A percentile compares a stretch with the other conserved stretches of the same genome.
phyloP scores from a whole-genome alignment of 2,888 invertebrate genomes.

The Hyalella azteca region DNA sequence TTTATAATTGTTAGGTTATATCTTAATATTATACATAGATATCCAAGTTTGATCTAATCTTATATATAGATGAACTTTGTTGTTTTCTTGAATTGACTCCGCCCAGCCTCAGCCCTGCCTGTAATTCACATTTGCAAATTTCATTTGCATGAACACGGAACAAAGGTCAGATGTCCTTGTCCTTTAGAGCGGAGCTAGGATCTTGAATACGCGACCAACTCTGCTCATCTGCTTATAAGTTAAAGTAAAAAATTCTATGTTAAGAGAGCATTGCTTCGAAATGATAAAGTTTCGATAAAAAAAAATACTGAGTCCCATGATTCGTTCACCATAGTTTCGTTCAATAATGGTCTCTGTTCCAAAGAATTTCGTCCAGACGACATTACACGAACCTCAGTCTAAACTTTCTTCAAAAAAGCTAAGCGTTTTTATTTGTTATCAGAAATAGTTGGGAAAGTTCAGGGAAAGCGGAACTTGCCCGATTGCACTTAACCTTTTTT shows the following conservation, averaged over 20 bases:
- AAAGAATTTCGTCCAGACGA: not conserved
- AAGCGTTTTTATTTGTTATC: conserved; percentile 13
- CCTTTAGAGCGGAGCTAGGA: too few species aligned
- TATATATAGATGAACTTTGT: too few species aligned
- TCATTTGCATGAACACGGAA: too few species aligned
- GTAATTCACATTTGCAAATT: too few species aligned
- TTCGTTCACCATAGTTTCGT: not conserved
- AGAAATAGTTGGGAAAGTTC: not conserved
- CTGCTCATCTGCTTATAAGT: conserved; percentile 21
- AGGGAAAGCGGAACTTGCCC: conserved; percentile 9
- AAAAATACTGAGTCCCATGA: not conserved
- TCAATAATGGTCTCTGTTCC: conserved; percentile 13
- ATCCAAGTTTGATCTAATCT: too few species aligned
- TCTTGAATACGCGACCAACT: not conserved
- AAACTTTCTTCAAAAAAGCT: conserved; percentile 7
- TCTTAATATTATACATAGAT: too few species aligned
- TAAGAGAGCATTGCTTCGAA: not conserved
- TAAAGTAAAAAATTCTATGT: not conserved
- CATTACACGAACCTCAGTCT: conserved; percentile 2
- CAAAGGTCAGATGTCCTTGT: too few species aligned
- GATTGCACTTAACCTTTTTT: conserved; percentile 17
- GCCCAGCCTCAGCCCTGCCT: too few species aligned
- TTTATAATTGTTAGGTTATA: too few species aligned
- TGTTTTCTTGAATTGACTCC: too few species aligned
- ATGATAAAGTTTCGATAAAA: not conserved